Evolutionary conservation across 2,888 invertebrate genomes (phyloP).

Genomic region (Drosophila mercatorum): DNA sequence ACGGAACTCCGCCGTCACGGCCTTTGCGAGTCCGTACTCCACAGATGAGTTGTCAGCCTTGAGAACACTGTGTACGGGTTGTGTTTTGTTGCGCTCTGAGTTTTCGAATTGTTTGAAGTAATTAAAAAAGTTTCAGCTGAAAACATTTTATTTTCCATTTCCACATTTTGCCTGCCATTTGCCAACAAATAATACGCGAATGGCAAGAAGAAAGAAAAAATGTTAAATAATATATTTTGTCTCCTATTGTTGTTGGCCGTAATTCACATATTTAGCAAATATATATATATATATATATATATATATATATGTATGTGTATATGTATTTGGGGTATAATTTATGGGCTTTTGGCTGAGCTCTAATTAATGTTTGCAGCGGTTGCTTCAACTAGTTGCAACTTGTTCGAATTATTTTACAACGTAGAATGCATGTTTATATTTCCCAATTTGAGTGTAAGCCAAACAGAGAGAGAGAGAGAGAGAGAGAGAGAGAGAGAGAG

Average conservation of each 20-base stretch:
- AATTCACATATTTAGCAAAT: constrained; percentile 16
- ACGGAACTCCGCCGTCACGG: constrained; percentile 12
- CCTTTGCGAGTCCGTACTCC: constrained; percentile 14
- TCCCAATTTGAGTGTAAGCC: constrained; percentile 8
- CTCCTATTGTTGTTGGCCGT: constrained; percentile 1
- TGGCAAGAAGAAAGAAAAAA: not conserved
- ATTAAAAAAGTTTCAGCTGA: constrained; percentile 54
- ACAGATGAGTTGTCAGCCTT: constrained; percentile 19
- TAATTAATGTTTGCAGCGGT: constrained; percentile 35
- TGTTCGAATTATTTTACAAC: constrained; percentile 11
- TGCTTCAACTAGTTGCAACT: constrained; percentile 29
- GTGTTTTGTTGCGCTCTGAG: constrained; percentile 24
- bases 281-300: not conserved
- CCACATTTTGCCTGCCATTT: constrained; percentile 6
- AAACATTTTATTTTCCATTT: constrained; percentile 7
- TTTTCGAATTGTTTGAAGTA: constrained; percentile 49
- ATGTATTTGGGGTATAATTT: constrained; percentile 10
- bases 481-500: not conserved
- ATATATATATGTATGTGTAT: no score
- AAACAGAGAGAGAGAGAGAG: not conserved
- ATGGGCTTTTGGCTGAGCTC: constrained; percentile 30
- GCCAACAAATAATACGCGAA: constrained; percentile 17
- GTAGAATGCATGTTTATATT: constrained; percentile 4
- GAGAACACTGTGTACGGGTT: constrained; percentile 12
- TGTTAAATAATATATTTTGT: constrained; percentile 22